Evolutionary conservation across 2,888 invertebrate genomes (phyloP).

Genomic region (Bembecia ichneumoniformis): DNA sequence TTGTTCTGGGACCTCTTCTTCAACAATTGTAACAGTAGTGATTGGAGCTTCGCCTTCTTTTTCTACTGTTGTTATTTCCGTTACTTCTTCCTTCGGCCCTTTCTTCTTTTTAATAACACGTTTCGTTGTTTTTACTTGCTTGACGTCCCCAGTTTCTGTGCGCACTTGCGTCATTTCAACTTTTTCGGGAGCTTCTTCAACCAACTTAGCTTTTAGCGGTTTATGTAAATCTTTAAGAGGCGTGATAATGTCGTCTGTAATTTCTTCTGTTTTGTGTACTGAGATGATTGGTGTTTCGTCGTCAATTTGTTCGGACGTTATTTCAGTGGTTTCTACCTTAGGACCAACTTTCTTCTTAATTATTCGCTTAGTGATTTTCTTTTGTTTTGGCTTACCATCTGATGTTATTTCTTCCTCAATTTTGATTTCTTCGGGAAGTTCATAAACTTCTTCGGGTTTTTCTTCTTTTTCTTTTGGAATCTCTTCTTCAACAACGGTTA

Average conservation of each 20-base stretch:
- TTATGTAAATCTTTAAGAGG: slow-evolving; percentile 14
- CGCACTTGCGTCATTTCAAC: slow-evolving; percentile 44
- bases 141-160: slow-evolving; percentile 34
- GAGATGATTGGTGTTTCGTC: slow-evolving; percentile 35
- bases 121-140: slow-evolving; percentile 43
- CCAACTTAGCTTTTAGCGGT: slow-evolving; percentile 22
- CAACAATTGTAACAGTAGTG: slow-evolving; percentile 21
- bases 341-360: slow-evolving; percentile 41
- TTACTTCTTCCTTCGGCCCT: slow-evolving; percentile 20
- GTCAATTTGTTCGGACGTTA: slow-evolving; percentile 40
- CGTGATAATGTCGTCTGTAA: slow-evolving; percentile 23
- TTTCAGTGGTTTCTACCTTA: slow-evolving; percentile 31
- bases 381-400: slow-evolving; percentile 6
- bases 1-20: slow-evolving; percentile 22
- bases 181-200: slow-evolving; percentile 34
- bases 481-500: slow-evolving; percentile 18
- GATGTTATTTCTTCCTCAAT: slow-evolving; percentile 10
- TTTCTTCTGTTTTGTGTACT: slow-evolving; percentile 38
- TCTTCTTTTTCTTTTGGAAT: slow-evolving; percentile 24
- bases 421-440: slow-evolving; percentile 17
- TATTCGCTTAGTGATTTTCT: slow-evolving; percentile 20
- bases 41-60: slow-evolving; percentile 33
- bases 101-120: slow-evolving; percentile 33
- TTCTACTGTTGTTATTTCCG: slow-evolving; percentile 23
- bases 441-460: slow-evolving; percentile 20